Base-by-base conservation (phyloP, 2,113 vertebrate genomes). In the Perognathus longimembris region DNA sequence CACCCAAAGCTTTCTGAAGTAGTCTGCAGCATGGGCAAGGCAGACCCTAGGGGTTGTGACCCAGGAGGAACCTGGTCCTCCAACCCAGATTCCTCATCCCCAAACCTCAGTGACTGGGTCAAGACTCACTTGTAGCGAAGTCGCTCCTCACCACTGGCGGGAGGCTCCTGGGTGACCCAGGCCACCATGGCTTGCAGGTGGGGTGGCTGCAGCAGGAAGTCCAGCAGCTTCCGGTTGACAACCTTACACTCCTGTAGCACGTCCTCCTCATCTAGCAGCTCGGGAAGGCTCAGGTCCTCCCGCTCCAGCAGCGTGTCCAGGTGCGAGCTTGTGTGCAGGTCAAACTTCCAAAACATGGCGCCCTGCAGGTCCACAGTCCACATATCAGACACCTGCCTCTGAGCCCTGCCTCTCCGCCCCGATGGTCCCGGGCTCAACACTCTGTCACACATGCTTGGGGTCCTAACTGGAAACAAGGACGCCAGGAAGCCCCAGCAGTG, bases 261-360 rank as follows among this genome's bases (percentile, higher is more conserved):
- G 84, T 98, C 98, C 73, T 98, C 98, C 93, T 98, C 98, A 0
- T 98, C 98, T 76, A 98, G 96, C 34, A 98, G 97, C 92, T 98
- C 97, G 0, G 95, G 96, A 40, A 98, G 96, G 63, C 97, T 98
- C 88, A 98, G 97, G 90, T 97, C 97, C 64, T 98, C 97, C 61
- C 96, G 97, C 90, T 98, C 98, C 88, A 98, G 97, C 79, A 98
- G 96, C 0, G 98, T 96, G 91, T 98, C 98, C 14, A 98, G 96
- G 88, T 98, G 98, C 24, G 98, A 98, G 90, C 97, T 98, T 1
- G 98, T 97, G 94, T 98, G 98, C 82, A 98, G 95, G 89, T 98
- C 98, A 96, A 98, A 98, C 96, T 98, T 98, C 98, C 98, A 98
- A 91, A 98, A 98, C 98, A 98, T 98, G 97, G 96, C 95, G 97